Conservation (phyloP, 2,113 vertebrate species). For the Psammodynastes pulverulentus region DNA sequence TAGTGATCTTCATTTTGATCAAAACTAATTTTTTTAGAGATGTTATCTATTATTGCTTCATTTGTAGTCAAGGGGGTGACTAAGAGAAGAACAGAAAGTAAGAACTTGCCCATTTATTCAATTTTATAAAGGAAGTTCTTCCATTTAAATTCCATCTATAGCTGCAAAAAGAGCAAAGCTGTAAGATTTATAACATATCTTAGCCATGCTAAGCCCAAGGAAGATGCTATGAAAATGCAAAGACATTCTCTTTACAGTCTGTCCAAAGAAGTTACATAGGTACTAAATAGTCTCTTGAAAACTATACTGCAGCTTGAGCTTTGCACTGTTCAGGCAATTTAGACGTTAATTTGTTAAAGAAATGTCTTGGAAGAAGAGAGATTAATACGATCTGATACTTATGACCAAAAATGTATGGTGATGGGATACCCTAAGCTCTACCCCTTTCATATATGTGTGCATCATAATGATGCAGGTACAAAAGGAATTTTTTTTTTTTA, state of each 20-base stretch:
- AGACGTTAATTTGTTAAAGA: not conserved
- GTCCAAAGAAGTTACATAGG: not conserved
- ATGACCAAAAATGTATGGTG: not conserved
- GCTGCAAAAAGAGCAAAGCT: not conserved
- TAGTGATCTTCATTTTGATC: not conserved
- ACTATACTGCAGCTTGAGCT: not conserved
- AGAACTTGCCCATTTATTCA: slow-evolving; percentile 19
- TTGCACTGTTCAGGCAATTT: not conserved
- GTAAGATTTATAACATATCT: not conserved
- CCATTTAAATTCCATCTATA: slow-evolving; percentile 15
- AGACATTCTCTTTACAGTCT: not conserved
- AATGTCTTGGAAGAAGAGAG: not conserved
- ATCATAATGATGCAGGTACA: not conserved
- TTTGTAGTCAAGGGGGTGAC: not conserved
- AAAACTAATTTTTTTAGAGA: not conserved
- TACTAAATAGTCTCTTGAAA: not conserved
- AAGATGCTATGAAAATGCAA: not conserved
- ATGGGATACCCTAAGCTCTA: not conserved
- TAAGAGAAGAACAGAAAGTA: slow-evolving; percentile 4
- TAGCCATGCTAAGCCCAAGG: not conserved
- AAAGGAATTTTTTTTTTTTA: not conserved
- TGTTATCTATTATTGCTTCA: slow-evolving; percentile 29
- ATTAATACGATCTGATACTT: not conserved
- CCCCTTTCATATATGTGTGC: not conserved
- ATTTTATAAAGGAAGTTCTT: not conserved